Base-by-base conservation (phyloP, 2,113 vertebrate genomes). In the Neomonachus schauinslandi region DNA sequence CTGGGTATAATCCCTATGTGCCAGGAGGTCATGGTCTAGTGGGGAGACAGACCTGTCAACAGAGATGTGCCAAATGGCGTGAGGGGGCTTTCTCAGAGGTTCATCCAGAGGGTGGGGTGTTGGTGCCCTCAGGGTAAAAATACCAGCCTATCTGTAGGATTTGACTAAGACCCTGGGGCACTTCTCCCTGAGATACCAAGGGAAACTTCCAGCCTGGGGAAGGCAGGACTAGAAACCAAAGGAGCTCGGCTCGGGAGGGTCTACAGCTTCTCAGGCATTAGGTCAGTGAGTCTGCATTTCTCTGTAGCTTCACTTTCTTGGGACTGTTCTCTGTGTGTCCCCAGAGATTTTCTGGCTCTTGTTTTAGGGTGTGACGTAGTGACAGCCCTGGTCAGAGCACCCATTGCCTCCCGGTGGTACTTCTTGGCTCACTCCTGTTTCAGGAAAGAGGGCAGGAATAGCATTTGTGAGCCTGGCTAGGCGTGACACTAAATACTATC, bases 401-500 rank as follows among this genome's bases (percentile, higher is more conserved):
- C 18, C 26, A 0, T 2, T 51, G 7, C 12, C 63, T 19, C 21
- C 28, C 6, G 0, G 7, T 26, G 67, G 15, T 8, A 2, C 5
- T 7, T 39, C 0, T 2, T 13, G 74, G 51, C 24, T 39, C 55
- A n/a, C 28, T 2, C 4, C 33, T 36, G 1, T 21, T 79, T 63
- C 28, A 67, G 72, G 26, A 36, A 42, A 7, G n/a, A 13, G n/a
- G 59, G 55, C 28, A 24, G 22, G 49, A 33, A 9, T 13, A n/a
- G 39, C 6, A 1, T 49, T 61, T 19, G 24, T 22, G 53, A 79
- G 22, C 13, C 2, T 46, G 74, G 9, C 53, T 19, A 22, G 31
- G 39, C 22, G 0, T 9, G 12, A 36, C 15, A 0, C 0, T 0
- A 12, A 1, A 0, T n/a, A 7, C 7, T 18, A 4, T 33, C 42